Base-by-base conservation (phyloP, 2,888 invertebrate genomes). In the Scaeva pyrastri region DNA sequence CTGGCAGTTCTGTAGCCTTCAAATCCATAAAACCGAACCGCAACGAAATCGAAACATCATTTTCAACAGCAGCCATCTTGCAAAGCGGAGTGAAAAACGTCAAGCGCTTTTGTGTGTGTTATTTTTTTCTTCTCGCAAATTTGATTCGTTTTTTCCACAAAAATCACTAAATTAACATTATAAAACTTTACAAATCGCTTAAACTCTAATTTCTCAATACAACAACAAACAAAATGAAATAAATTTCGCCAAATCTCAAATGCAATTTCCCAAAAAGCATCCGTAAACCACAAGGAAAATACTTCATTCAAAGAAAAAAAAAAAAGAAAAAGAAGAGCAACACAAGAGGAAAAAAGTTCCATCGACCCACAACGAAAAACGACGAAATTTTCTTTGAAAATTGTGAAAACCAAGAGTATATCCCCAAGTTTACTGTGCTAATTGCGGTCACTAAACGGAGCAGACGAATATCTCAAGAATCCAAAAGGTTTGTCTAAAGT, bases 101-200 rank as follows among this genome's bases (percentile, higher is more conserved):
- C 78, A 85, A 85, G 77, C 85, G 85, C 80, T 85, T 75, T 85
- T 85, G 78, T 86, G 81, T 85, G 88, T 88, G 79, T 88, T 86
- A 85, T 81, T 76, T 71, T 82, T 80, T 84, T 80, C 58, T 85
- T 85, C 86, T 86, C 64, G 62, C 77, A 68, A 74, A 56, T 82
- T 86, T 48, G 19, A 74, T 74, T 78, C 82, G 77, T 82, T 86
- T 80, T 75, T 79, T 76, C 62, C 66, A 86, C 70, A 70, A 77
- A 81, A 73, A 74, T 80, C 72, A 23, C 71, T 76, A 76, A 85
- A 80, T 76, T 68, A 19, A 55, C 68, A 66, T 50, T 19, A 50
- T 12, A 60, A 14, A 77, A 74, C 14, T 70, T 77, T 71, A 74
- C 64, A 71, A 71, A 74, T 71, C 31, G 64, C 45, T 74, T 72